A percentile compares a stretch with the other conserved stretches of the same genome.
Evolutionary conservation across 2,797 vertebrate genomes (phyloP).

Genomic region (Poliocrania exsul): DNA sequence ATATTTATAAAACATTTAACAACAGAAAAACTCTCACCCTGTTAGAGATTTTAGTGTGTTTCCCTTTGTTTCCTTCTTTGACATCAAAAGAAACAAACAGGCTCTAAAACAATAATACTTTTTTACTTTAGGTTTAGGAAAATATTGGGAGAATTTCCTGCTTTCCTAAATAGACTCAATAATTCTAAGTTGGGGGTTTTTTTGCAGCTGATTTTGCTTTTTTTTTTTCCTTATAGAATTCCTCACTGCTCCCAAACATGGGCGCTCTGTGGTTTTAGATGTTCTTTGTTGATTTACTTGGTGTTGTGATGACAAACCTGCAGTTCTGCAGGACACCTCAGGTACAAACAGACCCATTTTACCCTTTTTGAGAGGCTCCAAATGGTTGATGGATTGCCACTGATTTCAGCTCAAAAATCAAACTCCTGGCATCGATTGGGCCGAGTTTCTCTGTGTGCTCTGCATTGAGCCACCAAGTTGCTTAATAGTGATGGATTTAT

Average conservation of each 20-base stretch:
- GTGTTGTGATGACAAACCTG: neutral
- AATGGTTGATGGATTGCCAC: conserved; percentile 3
- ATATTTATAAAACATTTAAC: neutral
- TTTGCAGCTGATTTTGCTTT: neutral
- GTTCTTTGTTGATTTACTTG: neutral
- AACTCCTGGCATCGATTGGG: neutral
- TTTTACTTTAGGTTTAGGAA: neutral
- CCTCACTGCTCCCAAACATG: neutral
- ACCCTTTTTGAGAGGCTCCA: neutral
- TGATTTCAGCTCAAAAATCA: conserved; percentile 19
- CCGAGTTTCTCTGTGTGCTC: neutral
- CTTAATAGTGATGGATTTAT: conserved; percentile 46
- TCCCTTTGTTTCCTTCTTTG: neutral
- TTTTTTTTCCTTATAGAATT: neutral
- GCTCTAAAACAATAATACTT: neutral
- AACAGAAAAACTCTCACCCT: neutral
- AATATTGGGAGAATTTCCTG: neutral
- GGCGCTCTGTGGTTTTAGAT: neutral
- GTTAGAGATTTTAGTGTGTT: accelerated
- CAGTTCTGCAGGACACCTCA: neutral
- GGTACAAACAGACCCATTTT: neutral
- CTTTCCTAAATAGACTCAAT: neutral
- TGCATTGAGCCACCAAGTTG: neutral
- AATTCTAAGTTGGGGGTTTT: neutral
- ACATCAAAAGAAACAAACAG: neutral